Evolutionary conservation across 2,888 invertebrate species (phyloP).

Genomic region (Eustalomyia histrio): DNA sequence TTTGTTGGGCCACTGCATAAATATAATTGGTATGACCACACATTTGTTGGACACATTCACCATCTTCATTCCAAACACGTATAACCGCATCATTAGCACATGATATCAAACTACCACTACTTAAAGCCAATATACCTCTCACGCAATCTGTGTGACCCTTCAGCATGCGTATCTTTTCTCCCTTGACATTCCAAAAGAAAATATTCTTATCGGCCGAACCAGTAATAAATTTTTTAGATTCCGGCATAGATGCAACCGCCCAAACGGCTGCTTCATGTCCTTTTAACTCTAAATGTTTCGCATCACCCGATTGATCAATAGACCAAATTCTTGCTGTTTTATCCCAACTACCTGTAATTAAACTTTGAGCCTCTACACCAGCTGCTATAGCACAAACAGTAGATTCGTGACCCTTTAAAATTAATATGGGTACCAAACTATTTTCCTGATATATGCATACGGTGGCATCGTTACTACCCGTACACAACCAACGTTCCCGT

Average conservation of each 20-base stretch:
- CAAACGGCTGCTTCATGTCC: conserved; percentile 94
- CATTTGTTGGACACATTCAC: conserved; percentile 87
- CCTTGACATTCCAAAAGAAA: conserved; percentile 88
- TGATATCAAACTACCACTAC: conserved; percentile 89
- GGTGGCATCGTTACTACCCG: conserved; percentile 93
- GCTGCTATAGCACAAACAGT: conserved; percentile 81
- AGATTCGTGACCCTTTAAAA: conserved; percentile 85
- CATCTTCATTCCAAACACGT: conserved; percentile 89
- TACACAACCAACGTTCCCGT: conserved; percentile 88
- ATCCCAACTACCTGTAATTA: conserved; percentile 96
- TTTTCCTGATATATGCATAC: conserved; percentile 89
- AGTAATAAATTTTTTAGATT: conserved; percentile 82
- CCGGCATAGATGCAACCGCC: conserved; percentile 83
- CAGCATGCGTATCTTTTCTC: conserved; percentile 84
- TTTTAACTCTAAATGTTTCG: conserved; percentile 82
- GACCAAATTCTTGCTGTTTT: conserved; percentile 92
- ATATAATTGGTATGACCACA: conserved; percentile 94
- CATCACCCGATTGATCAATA: conserved; percentile 81
- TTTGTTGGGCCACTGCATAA: conserved; percentile 84
- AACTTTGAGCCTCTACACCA: conserved; percentile 80
- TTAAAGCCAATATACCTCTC: conserved; percentile 85
- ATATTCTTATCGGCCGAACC: conserved; percentile 96
- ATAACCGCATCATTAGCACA: conserved; percentile 96
- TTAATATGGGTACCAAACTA: conserved; percentile 84
- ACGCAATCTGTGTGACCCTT: conserved; percentile 96